A percentile compares a stretch with the other conserved stretches of the same genome.
Evolutionary conservation across 2,797 vertebrate genomes (phyloP).

Genomic region (Girardinus metallicus): DNA sequence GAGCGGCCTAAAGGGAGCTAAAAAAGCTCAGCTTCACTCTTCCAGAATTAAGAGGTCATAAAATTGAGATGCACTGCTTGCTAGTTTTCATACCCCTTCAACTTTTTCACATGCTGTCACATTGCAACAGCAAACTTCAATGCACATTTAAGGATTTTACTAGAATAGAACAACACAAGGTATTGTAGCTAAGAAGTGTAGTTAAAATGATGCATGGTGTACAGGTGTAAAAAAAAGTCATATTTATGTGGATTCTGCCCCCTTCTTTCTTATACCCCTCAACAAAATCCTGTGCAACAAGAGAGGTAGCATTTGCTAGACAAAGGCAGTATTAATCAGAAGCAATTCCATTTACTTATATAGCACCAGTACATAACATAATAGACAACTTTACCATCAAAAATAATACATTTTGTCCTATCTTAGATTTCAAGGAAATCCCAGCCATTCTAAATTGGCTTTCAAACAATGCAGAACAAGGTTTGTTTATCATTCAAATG

Average conservation of each 20-base stretch:
- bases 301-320: not conserved
- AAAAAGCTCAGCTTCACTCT: slow-evolving; percentile 44
- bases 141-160: not conserved
- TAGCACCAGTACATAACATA: not conserved
- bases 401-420: not conserved
- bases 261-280: not conserved
- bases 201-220: not conserved
- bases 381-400: not conserved
- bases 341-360: not conserved
- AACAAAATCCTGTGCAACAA: not conserved
- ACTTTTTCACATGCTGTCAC: not conserved
- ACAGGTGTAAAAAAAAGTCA: not conserved
- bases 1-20: slow-evolving; percentile 54
- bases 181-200: not conserved
- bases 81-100: not conserved
- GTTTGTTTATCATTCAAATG: not conserved
- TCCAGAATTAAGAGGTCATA: slow-evolving; percentile 28
- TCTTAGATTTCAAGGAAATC: not conserved
- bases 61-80: slow-evolving; percentile 13
- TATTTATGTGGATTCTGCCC: not conserved
- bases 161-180: not conserved
- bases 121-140: not conserved
- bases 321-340: not conserved
- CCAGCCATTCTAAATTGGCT: not conserved
- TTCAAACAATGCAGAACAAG: not conserved